Base-by-base conservation (phyloP, 2,888 invertebrate species). In the Cinara cedri region DNA sequence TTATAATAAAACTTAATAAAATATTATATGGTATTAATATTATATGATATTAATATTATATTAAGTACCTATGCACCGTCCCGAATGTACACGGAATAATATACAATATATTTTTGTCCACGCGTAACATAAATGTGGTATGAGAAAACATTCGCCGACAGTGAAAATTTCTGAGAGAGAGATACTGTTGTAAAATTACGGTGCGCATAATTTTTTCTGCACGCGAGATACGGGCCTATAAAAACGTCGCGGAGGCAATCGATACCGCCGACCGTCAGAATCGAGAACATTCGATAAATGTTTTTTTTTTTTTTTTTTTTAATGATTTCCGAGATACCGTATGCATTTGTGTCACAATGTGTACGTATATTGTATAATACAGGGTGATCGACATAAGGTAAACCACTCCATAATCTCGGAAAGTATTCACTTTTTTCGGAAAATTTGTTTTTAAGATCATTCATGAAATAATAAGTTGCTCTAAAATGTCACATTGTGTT, bases 191-290 rank as follows among this genome's bases (percentile, higher is more conserved):
- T 62, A 62, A 62, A 62, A 72, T 46, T 9, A 57, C 11, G 3
- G n/a, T 11, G 34, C 13, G 11, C 9, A 24, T 11, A 9, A 24
- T 11, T 1, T 0, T 46, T 66, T 16, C 16, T 4, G 24, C 19
- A 16, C 6, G 6, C 1, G 9, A 44, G 65, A 46, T n/a, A 16
- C 46, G 10, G 2, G 49, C 24, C 21, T 16, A 34, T 72, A 62
- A 72, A 60, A 62, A 72, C 3, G 26, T 60, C 19, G 34, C 46
- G 49, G 46, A 19, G 2, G 34, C 62, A 72, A 49, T 62, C 34
- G 62, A 62, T 49, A 72, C 26, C 19, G 51, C 49, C 34, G 51
- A 19, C 62, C 46, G 1, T 72, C 57, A 24, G n/a, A 44, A 71
- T 71, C 60, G 72, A 62, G 26, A 49, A 21, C 9, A 34, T 49